Evolutionary conservation across 2,797 vertebrate genomes (phyloP).

Genomic region (Rhodeus uyekii): DNA sequence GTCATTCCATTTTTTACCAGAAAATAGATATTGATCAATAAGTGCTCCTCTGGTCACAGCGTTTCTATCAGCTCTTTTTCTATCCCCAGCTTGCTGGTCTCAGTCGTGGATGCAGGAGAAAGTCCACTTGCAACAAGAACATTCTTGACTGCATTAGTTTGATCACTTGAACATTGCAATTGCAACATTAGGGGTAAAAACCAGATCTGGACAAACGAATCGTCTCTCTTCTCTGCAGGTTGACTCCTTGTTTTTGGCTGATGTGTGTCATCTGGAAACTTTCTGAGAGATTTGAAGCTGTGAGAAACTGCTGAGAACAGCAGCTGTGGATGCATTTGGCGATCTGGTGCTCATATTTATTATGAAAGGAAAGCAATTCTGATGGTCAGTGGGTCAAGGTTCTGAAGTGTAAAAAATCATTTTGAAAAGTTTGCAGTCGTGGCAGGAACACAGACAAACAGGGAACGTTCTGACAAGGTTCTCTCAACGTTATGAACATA

Average conservation of each 20-base stretch:
- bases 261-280: neutral
- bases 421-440: too few relatives aligned
- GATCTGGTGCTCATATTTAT: neutral
- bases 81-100: neutral
- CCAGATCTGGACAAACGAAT: neutral
- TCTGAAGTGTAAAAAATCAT: too few relatives aligned
- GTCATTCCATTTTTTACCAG: neutral
- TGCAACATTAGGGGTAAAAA: neutral
- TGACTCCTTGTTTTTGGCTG: conserved; percentile 2
- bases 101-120: neutral
- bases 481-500: too few relatives aligned
- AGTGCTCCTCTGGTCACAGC: neutral
- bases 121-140: neutral
- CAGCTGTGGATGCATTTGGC: too few relatives aligned
- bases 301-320: too few relatives aligned
- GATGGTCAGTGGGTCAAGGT: too few relatives aligned
- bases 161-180: neutral
- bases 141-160: neutral
- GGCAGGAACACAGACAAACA: too few relatives aligned
- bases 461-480: too few relatives aligned
- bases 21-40: neutral
- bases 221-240: neutral
- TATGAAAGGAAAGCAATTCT: neutral
- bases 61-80: too few relatives aligned
- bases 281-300: neutral